Evolutionary conservation across 1,140 invertebrate species (phyloP).

Genomic region (Dendrolimus punctatus): DNA sequence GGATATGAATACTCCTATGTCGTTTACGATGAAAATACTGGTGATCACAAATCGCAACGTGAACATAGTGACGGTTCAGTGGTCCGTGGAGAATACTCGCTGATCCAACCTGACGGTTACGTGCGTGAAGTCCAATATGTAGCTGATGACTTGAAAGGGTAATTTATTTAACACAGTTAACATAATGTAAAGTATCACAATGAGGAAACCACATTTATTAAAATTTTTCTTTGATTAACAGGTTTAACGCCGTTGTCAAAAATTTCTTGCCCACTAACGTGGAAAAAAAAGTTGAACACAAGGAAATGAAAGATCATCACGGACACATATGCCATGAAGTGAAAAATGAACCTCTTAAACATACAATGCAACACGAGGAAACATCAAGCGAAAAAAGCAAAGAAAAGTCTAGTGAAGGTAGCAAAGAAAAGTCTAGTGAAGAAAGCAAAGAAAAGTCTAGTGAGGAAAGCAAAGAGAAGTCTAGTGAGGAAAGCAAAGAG

Average conservation of each 20-base stretch:
- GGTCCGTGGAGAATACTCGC: constrained; percentile 74
- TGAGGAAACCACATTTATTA: neutral
- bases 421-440: constrained; percentile 12
- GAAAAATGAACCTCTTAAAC: constrained; percentile 27
- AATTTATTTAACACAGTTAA: constrained; percentile 13
- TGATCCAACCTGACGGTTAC: constrained; percentile 78
- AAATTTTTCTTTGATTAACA: constrained; percentile 15
- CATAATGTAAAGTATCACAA: neutral
- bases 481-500: constrained; percentile 12
- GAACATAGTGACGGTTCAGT: constrained; percentile 75
- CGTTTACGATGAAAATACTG: constrained; percentile 71
- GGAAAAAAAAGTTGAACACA: constrained; percentile 18
- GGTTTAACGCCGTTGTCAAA: constrained; percentile 56
- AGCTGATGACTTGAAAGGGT: constrained; percentile 79
- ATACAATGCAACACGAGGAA: neutral
- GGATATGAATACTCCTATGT: constrained; percentile 60
- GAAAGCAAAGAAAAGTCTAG: constrained; percentile 6
- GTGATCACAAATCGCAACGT: constrained; percentile 75
- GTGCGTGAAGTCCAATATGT: constrained; percentile 81
- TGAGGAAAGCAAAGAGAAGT: constrained; percentile 5
- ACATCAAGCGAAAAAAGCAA: constrained; percentile 2
- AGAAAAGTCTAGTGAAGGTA: constrained; percentile 11
- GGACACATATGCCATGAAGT: constrained; percentile 28
- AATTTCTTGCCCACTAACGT: constrained; percentile 35
- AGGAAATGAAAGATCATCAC: constrained; percentile 16